Percentiles rank a stretch among this genome's conserved stretches.
phyloP scores from a whole-genome alignment of 2,113 vertebrate species.

The Macrotis lagotis region DNA sequence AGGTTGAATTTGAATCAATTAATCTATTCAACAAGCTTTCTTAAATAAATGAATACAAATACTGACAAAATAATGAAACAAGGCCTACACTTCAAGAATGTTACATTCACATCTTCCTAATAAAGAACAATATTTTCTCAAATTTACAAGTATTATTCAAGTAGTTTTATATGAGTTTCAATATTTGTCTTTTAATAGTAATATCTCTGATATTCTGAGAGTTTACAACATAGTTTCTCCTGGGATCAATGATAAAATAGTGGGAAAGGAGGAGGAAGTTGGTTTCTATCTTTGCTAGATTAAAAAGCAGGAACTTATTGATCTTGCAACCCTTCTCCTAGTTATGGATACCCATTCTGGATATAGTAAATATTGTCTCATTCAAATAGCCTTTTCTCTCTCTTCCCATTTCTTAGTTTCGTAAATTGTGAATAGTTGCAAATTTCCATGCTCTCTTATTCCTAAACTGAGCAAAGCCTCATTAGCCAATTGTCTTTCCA shows the following conservation, averaged over 20 bases:
- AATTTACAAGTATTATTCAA: not conserved
- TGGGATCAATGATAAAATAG: not conserved
- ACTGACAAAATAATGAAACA: not conserved
- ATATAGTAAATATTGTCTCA: not conserved
- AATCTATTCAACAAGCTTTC: not conserved
- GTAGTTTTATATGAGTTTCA: not conserved
- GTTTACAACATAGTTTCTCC: not conserved
- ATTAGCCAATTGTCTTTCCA: not conserved
- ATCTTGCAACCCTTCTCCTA: not conserved
- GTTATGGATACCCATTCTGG: not conserved
- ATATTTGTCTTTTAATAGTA: not conserved
- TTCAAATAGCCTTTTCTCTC: not conserved
- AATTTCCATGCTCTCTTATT: not conserved
- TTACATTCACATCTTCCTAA: not conserved
- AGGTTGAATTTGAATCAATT: not conserved
- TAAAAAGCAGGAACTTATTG: not conserved
- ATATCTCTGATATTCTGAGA: not conserved
- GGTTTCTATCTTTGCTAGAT: not conserved
- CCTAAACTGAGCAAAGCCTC: not conserved
- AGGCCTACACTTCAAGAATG: not conserved
- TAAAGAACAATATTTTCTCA: not conserved
- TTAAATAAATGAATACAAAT: not conserved
- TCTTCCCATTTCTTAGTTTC: not conserved
- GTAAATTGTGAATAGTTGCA: not conserved
- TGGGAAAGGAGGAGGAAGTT: not conserved